Evolutionary conservation across 2,888 invertebrate species (phyloP).

Genomic region (Theretra japonica): DNA sequence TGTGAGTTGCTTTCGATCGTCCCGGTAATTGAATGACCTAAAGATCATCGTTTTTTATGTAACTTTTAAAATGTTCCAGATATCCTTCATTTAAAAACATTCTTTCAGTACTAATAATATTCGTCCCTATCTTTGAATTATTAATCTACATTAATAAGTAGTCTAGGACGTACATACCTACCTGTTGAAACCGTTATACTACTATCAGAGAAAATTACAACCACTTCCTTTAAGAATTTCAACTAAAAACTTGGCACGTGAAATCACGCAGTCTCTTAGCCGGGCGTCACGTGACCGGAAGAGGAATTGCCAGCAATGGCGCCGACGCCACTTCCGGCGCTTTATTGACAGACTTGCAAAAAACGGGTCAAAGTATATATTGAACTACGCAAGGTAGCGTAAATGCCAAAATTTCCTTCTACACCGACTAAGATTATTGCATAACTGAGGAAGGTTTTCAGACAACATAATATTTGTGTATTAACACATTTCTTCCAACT

Average conservation of each 20-base stretch:
- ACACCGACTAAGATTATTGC: neutral
- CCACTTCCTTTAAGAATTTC: constrained; percentile 25
- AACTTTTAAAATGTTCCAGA: neutral
- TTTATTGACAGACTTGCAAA: constrained; percentile 36
- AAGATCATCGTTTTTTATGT: too few relatives aligned
- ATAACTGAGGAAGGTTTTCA: neutral
- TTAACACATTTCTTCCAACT: too few relatives aligned
- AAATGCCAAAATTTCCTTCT: neutral
- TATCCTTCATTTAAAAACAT: neutral
- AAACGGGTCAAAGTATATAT: constrained; percentile 28
- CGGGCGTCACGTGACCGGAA: constrained; percentile 52
- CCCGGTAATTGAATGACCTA: too few relatives aligned
- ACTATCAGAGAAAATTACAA: constrained; percentile 22
- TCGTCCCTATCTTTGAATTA: neutral
- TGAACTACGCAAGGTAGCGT: neutral
- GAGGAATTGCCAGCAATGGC: constrained; percentile 46
- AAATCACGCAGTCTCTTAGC: constrained; percentile 36
- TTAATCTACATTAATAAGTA: neutral
- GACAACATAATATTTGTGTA: neutral
- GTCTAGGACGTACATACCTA: neutral
- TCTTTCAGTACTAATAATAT: neutral
- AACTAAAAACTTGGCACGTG: constrained; percentile 34
- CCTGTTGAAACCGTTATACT: neutral
- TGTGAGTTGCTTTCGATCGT: too few relatives aligned
- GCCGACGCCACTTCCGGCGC: constrained; percentile 40